Conservation (phyloP, 1,140 invertebrate species). For the Propsilocerus akamusi region DNA sequence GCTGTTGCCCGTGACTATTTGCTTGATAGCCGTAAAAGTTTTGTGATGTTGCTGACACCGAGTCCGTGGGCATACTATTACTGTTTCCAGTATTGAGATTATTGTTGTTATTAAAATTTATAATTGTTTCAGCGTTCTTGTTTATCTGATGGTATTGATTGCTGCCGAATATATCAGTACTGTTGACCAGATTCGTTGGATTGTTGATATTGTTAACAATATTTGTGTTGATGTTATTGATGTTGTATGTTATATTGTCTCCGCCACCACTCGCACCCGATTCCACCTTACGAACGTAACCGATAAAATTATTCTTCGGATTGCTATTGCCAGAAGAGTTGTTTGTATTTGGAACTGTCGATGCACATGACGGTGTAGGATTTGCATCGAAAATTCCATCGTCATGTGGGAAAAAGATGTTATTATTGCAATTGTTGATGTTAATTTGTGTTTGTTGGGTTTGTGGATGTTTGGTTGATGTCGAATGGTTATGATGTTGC, state of each 20-base stretch:
- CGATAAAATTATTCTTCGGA: background rate
- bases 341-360: background rate
- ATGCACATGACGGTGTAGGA: background rate
- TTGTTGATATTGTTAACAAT: slow-evolving; percentile 2
- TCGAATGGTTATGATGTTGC: background rate
- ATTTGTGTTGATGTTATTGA: background rate
- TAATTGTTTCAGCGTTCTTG: slow-evolving; percentile 1
- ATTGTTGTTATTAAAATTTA: slow-evolving; percentile 1
- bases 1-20: background rate
- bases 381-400: background rate
- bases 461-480: background rate
- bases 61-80: background rate
- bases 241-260: background rate
- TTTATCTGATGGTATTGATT: slow-evolving; percentile 4
- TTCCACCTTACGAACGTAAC: background rate
- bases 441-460: background rate
- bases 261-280: background rate
- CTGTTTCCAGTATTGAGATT: background rate
- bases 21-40: slow-evolving; percentile 1
- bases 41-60: background rate
- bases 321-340: background rate
- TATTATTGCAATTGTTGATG: background rate
- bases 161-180: background rate
- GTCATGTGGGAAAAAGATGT: background rate
- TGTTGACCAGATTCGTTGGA: background rate